These are phyloP conservation scores for Harpagoxenus sublaevis DNA, from an alignment of 2,888 invertebrate genomes.

Conservation along the genomic window DNA sequence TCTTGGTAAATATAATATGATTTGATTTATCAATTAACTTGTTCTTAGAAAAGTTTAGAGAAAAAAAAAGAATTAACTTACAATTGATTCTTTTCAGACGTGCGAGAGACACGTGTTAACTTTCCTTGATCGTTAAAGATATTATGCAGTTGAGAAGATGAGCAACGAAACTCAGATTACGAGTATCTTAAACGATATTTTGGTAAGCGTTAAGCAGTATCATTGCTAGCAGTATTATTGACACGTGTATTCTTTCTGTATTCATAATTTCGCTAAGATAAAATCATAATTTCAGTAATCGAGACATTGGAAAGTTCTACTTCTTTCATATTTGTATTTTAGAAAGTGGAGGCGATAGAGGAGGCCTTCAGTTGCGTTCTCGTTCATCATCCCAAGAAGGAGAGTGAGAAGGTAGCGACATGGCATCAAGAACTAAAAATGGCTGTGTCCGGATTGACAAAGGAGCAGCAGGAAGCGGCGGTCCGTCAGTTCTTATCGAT, in stretches of 20 bases:
- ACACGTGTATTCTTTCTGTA: background rate
- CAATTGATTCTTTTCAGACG: background rate
- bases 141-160: constrained; percentile 83
- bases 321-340: constrained; percentile 77
- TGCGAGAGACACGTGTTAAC: background rate
- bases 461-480: constrained; percentile 92
- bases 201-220: constrained; percentile 86
- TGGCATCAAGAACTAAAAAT: constrained; percentile 91
- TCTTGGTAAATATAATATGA: background rate
- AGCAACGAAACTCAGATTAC: constrained; percentile 89
- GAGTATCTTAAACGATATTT: constrained; percentile 90
- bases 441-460: constrained; percentile 89
- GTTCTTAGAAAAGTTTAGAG: background rate
- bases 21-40: background rate
- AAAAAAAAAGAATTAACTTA: background rate
- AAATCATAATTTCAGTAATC: background rate
- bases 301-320: background rate
- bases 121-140: background rate
- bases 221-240: background rate
- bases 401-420: constrained; percentile 89
- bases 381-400: constrained; percentile 91
- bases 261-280: background rate
- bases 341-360: constrained; percentile 94
- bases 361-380: constrained; percentile 96
- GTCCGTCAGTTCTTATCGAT: constrained; percentile 92